These are phyloP conservation scores for Drosophila funebris DNA, from an alignment of 1,140 invertebrate genomes.

Conservation along the genomic window DNA sequence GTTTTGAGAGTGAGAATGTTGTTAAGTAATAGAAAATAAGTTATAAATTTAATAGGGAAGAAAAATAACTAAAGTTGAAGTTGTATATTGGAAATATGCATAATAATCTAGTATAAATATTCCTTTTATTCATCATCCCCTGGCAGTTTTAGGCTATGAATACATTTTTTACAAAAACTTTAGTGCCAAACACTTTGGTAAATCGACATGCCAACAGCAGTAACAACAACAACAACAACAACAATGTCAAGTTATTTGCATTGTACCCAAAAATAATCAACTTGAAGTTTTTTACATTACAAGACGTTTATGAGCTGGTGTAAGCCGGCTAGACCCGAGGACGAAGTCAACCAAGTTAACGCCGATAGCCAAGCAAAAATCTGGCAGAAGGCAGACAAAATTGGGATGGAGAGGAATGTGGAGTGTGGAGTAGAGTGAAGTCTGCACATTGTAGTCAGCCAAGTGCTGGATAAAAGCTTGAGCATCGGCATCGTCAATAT, in stretches of 20 bases:
- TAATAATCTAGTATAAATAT: too few species aligned
- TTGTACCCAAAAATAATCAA: slow-evolving; percentile 46
- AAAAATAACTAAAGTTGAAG: too few species aligned
- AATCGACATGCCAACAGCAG: not conserved
- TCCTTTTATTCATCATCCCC: too few species aligned
- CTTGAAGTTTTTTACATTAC: slow-evolving; percentile 43
- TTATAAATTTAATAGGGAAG: too few species aligned
- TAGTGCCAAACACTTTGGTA: too few species aligned
- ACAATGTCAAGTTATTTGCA: slow-evolving; percentile 10
- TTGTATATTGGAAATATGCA: too few species aligned
- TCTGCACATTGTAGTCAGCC: slow-evolving; percentile 7
- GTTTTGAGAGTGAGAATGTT: too few species aligned
- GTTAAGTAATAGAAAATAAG: too few species aligned
- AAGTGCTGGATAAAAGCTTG: slow-evolving; percentile 27
- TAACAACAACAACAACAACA: not conserved
- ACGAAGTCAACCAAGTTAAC: slow-evolving; percentile 46
- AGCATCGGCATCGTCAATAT: slow-evolving; percentile 36
- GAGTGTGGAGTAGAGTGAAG: not conserved
- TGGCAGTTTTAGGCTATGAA: too few species aligned
- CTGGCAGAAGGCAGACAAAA: not conserved
- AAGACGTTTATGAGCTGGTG: slow-evolving; percentile 42
- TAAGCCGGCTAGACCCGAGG: slow-evolving; percentile 33
- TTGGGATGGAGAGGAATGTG: not conserved
- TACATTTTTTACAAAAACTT: not conserved
- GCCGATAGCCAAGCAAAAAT: slow-evolving; percentile 8